phyloP scores from a whole-genome alignment of 2,113 vertebrate species.

The Carassius auratus region DNA sequence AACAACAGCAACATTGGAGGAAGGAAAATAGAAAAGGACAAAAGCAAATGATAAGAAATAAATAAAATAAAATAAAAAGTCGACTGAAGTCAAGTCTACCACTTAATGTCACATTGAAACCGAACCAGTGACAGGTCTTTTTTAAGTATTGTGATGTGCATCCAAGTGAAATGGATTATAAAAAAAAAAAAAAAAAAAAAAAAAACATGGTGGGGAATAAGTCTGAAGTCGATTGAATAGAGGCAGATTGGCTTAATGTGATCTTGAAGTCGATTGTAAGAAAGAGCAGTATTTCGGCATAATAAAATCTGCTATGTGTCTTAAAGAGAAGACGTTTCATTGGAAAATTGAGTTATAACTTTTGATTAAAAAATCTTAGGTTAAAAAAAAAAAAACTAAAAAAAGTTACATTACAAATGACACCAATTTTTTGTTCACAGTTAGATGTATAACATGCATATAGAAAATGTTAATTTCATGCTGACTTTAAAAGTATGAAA shows the following conservation, averaged over 20 bases:
- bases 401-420: background rate
- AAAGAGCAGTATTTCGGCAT: background rate
- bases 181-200: background rate
- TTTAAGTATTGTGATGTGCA: background rate
- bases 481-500: background rate
- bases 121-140: background rate
- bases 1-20: background rate
- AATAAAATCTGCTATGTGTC: background rate
- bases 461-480: background rate
- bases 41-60: background rate
- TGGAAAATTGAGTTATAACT: background rate
- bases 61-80: background rate
- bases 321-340: background rate
- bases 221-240: background rate
- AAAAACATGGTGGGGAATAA: background rate
- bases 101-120: background rate
- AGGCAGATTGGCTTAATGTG: background rate
- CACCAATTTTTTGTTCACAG: background rate
- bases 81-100: background rate
- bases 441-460: background rate
- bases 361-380: background rate
- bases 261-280: background rate
- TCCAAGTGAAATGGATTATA: background rate
- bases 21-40: background rate
- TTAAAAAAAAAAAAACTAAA: background rate